A percentile compares a stretch with the other conserved stretches of the same genome.
phyloP scores from a whole-genome alignment of 2,113 vertebrate genomes.

The Toxotes chatareus region DNA sequence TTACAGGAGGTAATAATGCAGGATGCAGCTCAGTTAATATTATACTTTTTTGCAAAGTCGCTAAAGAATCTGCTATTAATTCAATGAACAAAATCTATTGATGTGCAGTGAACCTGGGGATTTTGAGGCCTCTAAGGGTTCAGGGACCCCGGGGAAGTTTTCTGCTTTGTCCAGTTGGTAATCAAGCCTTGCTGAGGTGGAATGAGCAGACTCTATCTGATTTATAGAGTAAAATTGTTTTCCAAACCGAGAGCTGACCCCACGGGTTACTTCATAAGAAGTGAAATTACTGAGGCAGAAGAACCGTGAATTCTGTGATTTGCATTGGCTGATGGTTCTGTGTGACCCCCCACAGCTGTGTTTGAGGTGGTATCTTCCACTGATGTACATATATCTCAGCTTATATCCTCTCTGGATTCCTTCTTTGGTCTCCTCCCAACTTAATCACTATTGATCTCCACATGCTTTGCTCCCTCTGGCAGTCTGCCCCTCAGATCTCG shows the following conservation, averaged over 20 bases:
- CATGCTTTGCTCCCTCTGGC: background rate
- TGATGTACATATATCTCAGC: slow-evolving; percentile 11
- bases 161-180: too few species aligned
- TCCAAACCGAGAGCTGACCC: too few species aligned
- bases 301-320: background rate
- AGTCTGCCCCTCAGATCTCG: background rate
- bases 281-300: background rate
- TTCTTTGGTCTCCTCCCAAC: slow-evolving; percentile 10
- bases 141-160: too few species aligned
- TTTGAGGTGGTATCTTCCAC: slow-evolving; percentile 39
- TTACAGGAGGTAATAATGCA: too few species aligned
- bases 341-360: background rate
- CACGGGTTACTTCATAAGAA: too few species aligned
- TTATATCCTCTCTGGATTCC: slow-evolving; percentile 36
- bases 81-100: background rate
- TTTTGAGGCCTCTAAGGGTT: background rate
- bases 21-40: too few species aligned
- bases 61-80: background rate
- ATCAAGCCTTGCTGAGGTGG: too few species aligned
- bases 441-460: slow-evolving; percentile 64
- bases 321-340: background rate
- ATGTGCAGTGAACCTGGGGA: background rate
- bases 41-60: too few species aligned
- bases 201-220: too few species aligned
- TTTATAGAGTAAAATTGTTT: too few species aligned